A percentile compares a stretch with the other conserved stretches of the same genome.
phyloP scores from a whole-genome alignment of 2,888 invertebrate species.

The Parnassius mnemosyne region DNA sequence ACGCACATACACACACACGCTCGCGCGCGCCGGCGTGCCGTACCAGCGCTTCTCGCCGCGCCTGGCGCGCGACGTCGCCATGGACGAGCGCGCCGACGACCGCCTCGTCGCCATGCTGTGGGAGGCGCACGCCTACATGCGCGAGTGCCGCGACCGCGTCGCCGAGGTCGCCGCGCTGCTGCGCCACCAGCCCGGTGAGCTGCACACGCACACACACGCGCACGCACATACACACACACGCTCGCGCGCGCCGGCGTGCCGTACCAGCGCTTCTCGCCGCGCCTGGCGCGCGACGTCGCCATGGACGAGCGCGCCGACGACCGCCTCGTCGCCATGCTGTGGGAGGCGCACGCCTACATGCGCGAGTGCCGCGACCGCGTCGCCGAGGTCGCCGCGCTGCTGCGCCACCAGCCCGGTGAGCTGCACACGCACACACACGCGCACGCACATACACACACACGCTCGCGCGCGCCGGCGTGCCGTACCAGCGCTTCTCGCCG shows the following conservation, averaged over 20 bases:
- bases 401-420: slow-evolving; percentile 33
- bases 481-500: slow-evolving; percentile 88
- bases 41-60: slow-evolving; percentile 89
- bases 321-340: slow-evolving; percentile 91
- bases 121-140: slow-evolving; percentile 92
- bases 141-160: slow-evolving; percentile 80
- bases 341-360: slow-evolving; percentile 93
- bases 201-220: too few relatives aligned
- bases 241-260: slow-evolving; percentile 90
- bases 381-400: slow-evolving; percentile 81
- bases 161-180: slow-evolving; percentile 82
- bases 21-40: slow-evolving; percentile 90
- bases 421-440: too few relatives aligned
- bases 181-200: neutral
- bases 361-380: slow-evolving; percentile 81
- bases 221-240: too few relatives aligned
- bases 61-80: slow-evolving; percentile 89
- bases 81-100: slow-evolving; percentile 94
- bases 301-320: slow-evolving; percentile 95
- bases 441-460: too few relatives aligned
- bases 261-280: slow-evolving; percentile 87
- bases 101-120: slow-evolving; percentile 93
- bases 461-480: slow-evolving; percentile 89
- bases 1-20: too few relatives aligned
- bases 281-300: slow-evolving; percentile 89